phyloP scores from a whole-genome alignment of 2,888 invertebrate species.

The Beris morrisii region DNA sequence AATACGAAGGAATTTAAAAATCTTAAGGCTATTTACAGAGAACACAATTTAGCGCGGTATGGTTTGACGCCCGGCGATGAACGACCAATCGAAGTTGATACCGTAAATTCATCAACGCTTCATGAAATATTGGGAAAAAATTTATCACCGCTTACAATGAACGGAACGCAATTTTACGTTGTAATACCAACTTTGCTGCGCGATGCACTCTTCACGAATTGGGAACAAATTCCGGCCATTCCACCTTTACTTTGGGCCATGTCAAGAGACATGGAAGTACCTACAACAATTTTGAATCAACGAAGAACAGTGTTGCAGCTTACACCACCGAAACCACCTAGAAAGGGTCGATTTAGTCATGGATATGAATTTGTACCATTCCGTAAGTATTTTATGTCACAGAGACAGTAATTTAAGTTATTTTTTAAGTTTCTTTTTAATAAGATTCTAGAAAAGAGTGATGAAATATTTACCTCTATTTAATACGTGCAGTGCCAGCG shows the following conservation, averaged over 20 bases:
- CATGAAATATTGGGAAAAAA: slow-evolving; percentile 47
- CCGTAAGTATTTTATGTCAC: slow-evolving; percentile 32
- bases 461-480: too few species aligned
- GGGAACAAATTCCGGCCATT: slow-evolving; percentile 50
- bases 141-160: slow-evolving; percentile 47
- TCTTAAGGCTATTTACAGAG: slow-evolving; percentile 48
- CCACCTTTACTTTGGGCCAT: slow-evolving; percentile 50
- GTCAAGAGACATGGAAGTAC: slow-evolving; percentile 51
- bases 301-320: slow-evolving; percentile 49
- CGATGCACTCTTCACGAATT: slow-evolving; percentile 49
- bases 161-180: slow-evolving; percentile 49
- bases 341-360: slow-evolving; percentile 44
- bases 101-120: slow-evolving; percentile 47
- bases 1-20: slow-evolving; percentile 48
- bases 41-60: slow-evolving; percentile 43
- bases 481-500: too few species aligned
- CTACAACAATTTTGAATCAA: slow-evolving; percentile 49
- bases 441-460: too few species aligned
- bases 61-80: slow-evolving; percentile 42
- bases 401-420: too few species aligned
- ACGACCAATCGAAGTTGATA: slow-evolving; percentile 47
- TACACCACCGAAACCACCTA: slow-evolving; percentile 53
- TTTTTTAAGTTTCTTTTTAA: too few species aligned
- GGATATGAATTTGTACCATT: slow-evolving; percentile 48
- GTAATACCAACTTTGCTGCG: slow-evolving; percentile 53